Evolutionary conservation across 2,113 vertebrate genomes (phyloP).

Genomic region (Zosterops borbonicus): DNA sequence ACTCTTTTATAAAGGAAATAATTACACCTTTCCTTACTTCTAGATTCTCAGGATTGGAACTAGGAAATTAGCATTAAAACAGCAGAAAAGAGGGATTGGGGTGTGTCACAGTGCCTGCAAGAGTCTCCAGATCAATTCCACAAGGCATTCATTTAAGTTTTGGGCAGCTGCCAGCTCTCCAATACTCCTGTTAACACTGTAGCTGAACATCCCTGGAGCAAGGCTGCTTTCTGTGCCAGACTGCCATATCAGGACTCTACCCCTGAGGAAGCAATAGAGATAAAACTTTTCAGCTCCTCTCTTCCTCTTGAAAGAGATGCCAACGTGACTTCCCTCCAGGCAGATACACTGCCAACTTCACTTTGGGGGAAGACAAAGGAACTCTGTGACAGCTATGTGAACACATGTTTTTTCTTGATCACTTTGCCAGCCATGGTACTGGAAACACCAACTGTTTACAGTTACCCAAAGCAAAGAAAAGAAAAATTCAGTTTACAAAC

Average conservation of each 20-base stretch:
- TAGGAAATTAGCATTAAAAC: background rate
- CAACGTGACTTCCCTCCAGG: background rate
- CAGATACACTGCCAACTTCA: background rate
- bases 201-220: background rate
- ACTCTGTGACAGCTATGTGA: background rate
- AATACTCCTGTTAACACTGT: background rate
- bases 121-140: background rate
- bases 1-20: background rate
- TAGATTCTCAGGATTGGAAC: background rate
- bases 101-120: background rate
- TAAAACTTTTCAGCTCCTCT: background rate
- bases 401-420: background rate
- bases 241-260: background rate
- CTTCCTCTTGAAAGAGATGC: background rate
- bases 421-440: background rate
- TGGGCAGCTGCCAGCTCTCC: slow-evolving; percentile 12
- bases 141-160: background rate
- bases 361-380: background rate
- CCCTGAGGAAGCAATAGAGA: background rate
- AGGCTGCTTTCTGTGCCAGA: slow-evolving; percentile 3
- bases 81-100: background rate
- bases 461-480: background rate
- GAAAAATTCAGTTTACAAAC: background rate
- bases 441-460: background rate
- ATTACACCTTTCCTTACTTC: background rate